Percentiles rank a stretch among this genome's conserved stretches.
Evolutionary conservation across 2,113 vertebrate species (phyloP).

Genomic region (Sus scrofa): T2T-Sscrofa CM000824.6:87388501-87389000

Average conservation of each 20-base stretch:
- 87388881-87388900: background rate
- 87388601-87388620: background rate
- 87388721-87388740: background rate
- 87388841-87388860: background rate
- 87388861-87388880: background rate
- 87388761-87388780: background rate
- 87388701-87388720: background rate
- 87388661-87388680: background rate
- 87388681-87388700: background rate
- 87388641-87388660: background rate
- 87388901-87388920: background rate
- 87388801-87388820: background rate
- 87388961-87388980: background rate
- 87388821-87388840: background rate
- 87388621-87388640: background rate
- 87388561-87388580: background rate
- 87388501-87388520: background rate
- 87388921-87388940: conserved; percentile 15
- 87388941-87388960: background rate
- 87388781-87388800: background rate
- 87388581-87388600: background rate
- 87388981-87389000: conserved; percentile 7
- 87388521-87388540: background rate
- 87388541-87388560: background rate
- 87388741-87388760: background rate